Evolutionary conservation across 2,888 invertebrate species (phyloP).

Genomic region (Leptura quadrifasciata): DNA sequence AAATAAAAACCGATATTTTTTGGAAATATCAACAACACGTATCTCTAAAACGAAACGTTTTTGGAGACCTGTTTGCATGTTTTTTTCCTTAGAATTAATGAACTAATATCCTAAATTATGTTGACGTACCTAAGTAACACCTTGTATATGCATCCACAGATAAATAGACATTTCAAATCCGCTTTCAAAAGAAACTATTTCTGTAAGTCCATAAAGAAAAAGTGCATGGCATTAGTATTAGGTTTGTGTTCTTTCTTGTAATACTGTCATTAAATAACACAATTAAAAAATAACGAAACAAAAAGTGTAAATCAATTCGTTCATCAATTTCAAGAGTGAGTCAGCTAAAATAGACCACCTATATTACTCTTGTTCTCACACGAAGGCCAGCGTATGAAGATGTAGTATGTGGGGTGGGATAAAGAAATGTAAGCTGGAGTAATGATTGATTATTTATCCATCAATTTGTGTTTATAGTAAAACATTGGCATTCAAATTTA

Average conservation of each 20-base stretch:
- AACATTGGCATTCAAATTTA: too few relatives aligned
- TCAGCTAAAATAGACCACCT: constrained; percentile 40
- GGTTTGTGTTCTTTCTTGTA: not conserved
- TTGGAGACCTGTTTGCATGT: too few relatives aligned
- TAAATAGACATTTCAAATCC: too few relatives aligned
- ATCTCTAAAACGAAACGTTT: too few relatives aligned
- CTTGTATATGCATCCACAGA: too few relatives aligned
- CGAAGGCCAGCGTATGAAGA: constrained; percentile 12
- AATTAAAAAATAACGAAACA: constrained; percentile 23
- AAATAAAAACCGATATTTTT: too few relatives aligned
- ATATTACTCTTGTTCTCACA: constrained; percentile 31
- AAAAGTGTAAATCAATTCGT: constrained; percentile 34
- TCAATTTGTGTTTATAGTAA: not conserved
- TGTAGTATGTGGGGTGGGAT: constrained; percentile 20
- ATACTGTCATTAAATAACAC: constrained; percentile 6
- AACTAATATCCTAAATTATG: too few relatives aligned
- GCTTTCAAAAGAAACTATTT: too few relatives aligned
- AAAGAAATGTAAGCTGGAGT: constrained; percentile 8
- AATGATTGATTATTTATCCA: constrained; percentile 16
- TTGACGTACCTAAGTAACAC: too few relatives aligned
- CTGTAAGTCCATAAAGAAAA: too few relatives aligned
- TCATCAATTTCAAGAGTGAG: constrained; percentile 35
- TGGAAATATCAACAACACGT: too few relatives aligned
- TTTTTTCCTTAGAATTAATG: too few relatives aligned
- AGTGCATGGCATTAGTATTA: not conserved